phyloP scores from a whole-genome alignment of 2,888 invertebrate species.

The Lochmaea capreae region DNA sequence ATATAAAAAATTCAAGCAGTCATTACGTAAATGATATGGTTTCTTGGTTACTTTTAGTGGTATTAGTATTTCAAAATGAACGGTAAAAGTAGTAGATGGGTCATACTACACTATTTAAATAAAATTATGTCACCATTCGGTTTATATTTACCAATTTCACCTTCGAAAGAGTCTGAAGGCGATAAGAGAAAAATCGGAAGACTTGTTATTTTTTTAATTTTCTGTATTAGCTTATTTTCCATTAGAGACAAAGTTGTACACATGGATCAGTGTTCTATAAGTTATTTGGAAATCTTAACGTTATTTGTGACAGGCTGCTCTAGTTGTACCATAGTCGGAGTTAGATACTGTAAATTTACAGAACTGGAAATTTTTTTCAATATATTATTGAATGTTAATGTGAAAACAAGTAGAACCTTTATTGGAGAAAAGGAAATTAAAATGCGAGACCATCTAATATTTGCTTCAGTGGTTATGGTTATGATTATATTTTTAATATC shows the following conservation, averaged over 20 bases:
- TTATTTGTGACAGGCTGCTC: slow-evolving; percentile 8
- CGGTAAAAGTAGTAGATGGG: neutral
- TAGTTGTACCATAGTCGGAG: slow-evolving; percentile 20
- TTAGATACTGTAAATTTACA: slow-evolving; percentile 28
- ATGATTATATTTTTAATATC: slow-evolving; percentile 1
- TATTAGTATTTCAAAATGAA: slow-evolving; percentile 9
- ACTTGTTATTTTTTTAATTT: slow-evolving; percentile 22
- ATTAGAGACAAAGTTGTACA: neutral
- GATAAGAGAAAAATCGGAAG: slow-evolving; percentile 30
- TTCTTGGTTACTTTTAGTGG: neutral
- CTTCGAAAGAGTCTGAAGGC: neutral
- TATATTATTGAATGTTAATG: neutral
- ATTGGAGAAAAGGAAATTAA: neutral
- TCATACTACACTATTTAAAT: slow-evolving; percentile 20
- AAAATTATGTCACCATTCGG: slow-evolving; percentile 21
- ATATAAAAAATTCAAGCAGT: neutral
- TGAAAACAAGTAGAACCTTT: neutral
- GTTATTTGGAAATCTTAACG: slow-evolving; percentile 12
- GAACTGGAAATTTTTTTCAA: slow-evolving; percentile 22
- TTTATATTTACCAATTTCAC: slow-evolving; percentile 29
- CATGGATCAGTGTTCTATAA: neutral
- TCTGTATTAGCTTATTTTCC: slow-evolving; percentile 21
- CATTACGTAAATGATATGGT: neutral
- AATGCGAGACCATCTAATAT: neutral
- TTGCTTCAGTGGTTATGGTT: neutral